Conservation (phyloP, 2,797 vertebrate genomes). For the Danio tinwini region DNA sequence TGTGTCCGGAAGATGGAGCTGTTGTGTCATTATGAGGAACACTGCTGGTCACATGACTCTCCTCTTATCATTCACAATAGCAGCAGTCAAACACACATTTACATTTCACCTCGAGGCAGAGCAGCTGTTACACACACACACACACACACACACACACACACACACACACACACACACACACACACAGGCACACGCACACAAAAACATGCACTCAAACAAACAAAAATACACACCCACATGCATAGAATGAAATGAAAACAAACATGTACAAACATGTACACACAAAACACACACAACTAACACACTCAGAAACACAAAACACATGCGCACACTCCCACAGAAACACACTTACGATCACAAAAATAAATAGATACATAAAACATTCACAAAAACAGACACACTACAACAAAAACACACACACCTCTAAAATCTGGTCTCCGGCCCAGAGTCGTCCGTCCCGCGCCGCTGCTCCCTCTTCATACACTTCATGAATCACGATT, state of each 20-base stretch:
- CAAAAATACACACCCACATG: too few relatives aligned
- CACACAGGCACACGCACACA: too few relatives aligned
- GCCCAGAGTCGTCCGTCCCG: slow-evolving; percentile 94
- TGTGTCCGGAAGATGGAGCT: slow-evolving; percentile 62
- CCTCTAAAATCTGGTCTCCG: slow-evolving; percentile 95
- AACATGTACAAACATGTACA: too few relatives aligned
- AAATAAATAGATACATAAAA: too few relatives aligned
- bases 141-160: too few relatives aligned
- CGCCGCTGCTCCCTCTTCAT: slow-evolving; percentile 95
- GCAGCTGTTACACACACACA: background rate
- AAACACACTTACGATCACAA: too few relatives aligned
- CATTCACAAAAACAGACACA: background rate
- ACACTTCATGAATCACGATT: slow-evolving; percentile 96
- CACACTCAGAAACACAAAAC: too few relatives aligned
- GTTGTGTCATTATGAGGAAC: background rate
- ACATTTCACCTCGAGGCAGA: slow-evolving; percentile 1
- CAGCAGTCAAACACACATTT: background rate
- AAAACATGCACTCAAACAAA: too few relatives aligned
- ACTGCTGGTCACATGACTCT: background rate
- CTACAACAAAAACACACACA: slow-evolving; percentile 48
- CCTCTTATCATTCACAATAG: background rate
- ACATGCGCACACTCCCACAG: too few relatives aligned
- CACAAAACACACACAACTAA: too few relatives aligned
- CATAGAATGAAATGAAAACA: too few relatives aligned
- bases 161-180: too few relatives aligned